Percentiles rank a stretch among this genome's conserved stretches.
phyloP scores from a whole-genome alignment of 2,888 invertebrate species.

The Ormyrus rosae region DNA sequence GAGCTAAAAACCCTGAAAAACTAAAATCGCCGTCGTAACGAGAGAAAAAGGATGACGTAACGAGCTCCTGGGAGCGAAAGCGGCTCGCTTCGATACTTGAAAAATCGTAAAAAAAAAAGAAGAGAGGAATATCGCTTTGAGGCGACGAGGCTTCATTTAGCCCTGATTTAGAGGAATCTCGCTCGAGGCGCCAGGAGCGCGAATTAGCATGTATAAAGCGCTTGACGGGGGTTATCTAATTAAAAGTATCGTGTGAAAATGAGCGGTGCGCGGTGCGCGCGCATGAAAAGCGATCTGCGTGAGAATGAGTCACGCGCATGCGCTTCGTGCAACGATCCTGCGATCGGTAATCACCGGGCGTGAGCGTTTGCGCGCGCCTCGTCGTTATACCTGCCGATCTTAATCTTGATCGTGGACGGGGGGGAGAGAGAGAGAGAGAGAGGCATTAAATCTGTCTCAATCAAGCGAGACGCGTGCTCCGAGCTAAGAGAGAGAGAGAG shows the following conservation, averaged over 20 bases:
- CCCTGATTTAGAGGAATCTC: conserved; percentile 6
- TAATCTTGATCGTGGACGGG: conserved; percentile 41
- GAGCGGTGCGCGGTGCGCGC: conserved; percentile 6
- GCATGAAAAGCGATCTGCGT: conserved; percentile 59
- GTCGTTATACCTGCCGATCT: conserved; percentile 56
- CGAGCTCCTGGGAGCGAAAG: conserved; percentile 9
- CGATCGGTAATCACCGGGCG: conserved; percentile 58
- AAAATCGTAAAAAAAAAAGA: background rate
- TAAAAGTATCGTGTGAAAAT: conserved; percentile 56
- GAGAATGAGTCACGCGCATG: conserved; percentile 58
- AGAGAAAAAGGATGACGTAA: background rate
- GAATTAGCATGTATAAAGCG: conserved; percentile 35
- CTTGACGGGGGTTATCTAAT: conserved; percentile 45
- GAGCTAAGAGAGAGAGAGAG: background rate
- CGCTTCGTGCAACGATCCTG: conserved; percentile 26
- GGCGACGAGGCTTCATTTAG: background rate
- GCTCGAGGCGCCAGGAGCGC: conserved; percentile 10
- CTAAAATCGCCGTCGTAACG: no score
- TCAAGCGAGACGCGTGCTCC: conserved; percentile 36
- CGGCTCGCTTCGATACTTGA: background rate
- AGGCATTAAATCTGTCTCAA: conserved; percentile 56
- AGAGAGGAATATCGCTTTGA: background rate
- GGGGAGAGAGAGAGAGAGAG: background rate
- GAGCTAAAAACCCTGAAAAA: no score
- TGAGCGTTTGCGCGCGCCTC: background rate